phyloP scores from a whole-genome alignment of 2,888 invertebrate genomes.

The Latheticus oryzae region DNA sequence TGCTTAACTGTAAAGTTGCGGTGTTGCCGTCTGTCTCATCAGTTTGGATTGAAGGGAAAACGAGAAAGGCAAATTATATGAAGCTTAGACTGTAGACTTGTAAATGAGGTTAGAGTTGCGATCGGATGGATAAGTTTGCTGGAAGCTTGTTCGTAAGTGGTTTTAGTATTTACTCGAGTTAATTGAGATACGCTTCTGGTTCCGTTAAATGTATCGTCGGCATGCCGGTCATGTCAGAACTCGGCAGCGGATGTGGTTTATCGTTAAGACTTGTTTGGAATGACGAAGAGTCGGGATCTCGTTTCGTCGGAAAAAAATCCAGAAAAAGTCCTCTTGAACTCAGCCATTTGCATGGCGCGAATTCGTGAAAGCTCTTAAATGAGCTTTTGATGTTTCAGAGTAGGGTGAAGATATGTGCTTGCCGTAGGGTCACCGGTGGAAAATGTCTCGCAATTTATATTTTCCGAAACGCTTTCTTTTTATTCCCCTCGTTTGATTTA shows the following conservation, averaged over 20 bases:
- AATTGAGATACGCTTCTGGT: constrained; percentile 32
- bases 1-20: too few relatives aligned
- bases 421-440: constrained; percentile 5
- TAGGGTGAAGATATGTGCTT: constrained; percentile 14
- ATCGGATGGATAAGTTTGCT: constrained; percentile 7
- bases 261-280: neutral
- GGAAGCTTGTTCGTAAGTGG: constrained; percentile 22
- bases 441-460: constrained; percentile 23
- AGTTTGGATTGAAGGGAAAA: neutral
- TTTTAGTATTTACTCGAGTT: constrained; percentile 28
- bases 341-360: constrained; percentile 25
- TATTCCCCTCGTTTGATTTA: constrained; percentile 15
- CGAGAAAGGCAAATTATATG: neutral
- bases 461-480: constrained; percentile 14
- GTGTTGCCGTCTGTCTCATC: too few relatives aligned
- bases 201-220: constrained; percentile 14
- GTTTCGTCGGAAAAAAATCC: constrained; percentile 1
- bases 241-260: constrained; percentile 10
- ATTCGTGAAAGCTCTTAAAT: constrained; percentile 25
- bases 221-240: constrained; percentile 5
- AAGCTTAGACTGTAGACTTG: neutral
- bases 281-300: neutral
- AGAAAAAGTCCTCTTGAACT: constrained; percentile 2
- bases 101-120: constrained; percentile 10
- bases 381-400: constrained; percentile 29